phyloP scores from a whole-genome alignment of 1,140 invertebrate genomes.

The Agrilus planipennis region DNA sequence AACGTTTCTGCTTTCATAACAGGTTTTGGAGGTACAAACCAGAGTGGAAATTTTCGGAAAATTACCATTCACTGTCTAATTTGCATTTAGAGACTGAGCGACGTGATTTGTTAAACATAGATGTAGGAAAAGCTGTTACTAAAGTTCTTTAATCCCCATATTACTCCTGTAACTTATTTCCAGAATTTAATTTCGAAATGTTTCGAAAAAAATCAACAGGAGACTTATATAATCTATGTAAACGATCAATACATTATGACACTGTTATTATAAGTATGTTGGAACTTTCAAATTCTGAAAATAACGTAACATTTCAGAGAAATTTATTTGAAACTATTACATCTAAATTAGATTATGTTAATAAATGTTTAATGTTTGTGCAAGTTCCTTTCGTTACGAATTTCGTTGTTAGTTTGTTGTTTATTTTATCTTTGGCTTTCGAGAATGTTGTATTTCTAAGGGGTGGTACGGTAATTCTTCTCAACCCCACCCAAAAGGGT shows the following conservation, averaged over 20 bases:
- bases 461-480: conserved; percentile 14
- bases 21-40: too few species aligned
- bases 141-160: too few species aligned
- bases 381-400: conserved; percentile 23
- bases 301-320: not conserved
- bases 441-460: conserved; percentile 12
- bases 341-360: not conserved
- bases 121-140: too few species aligned
- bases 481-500: conserved; percentile 1
- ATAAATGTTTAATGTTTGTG: conserved; percentile 17
- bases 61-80: too few species aligned
- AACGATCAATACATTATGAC: not conserved
- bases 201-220: too few species aligned
- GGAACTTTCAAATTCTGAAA: too few species aligned
- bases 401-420: conserved; percentile 23
- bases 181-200: too few species aligned
- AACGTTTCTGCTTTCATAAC: not conserved
- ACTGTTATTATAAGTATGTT: not conserved
- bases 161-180: too few species aligned
- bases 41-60: too few species aligned
- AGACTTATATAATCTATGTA: too few species aligned
- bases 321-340: not conserved
- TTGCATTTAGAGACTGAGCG: too few species aligned
- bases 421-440: conserved; percentile 16
- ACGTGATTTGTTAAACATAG: too few species aligned